Evolutionary conservation across 2,113 vertebrate species (phyloP).

Genomic region (Mellivora capensis): DNA sequence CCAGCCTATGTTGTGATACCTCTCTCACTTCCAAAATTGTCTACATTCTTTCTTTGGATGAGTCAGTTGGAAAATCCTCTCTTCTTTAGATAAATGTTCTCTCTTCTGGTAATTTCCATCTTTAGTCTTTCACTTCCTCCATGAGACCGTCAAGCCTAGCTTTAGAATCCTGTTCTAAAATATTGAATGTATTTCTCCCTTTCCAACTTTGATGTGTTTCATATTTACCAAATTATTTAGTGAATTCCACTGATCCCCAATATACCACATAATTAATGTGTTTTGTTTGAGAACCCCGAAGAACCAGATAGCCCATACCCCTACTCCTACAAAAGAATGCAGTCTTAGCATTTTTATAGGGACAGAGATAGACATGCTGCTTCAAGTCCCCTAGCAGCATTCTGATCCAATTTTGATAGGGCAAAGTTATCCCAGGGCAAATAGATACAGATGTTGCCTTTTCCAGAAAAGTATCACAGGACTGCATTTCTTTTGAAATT

Average conservation of each 20-base stretch:
- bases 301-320: background rate
- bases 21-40: background rate
- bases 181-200: background rate
- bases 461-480: background rate
- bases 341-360: background rate
- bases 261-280: background rate
- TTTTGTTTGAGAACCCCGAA: background rate
- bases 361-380: background rate
- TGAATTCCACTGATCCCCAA: background rate
- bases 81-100: background rate
- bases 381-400: background rate
- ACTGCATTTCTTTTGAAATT: background rate
- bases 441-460: background rate
- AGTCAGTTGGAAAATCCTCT: background rate
- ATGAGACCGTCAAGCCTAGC: background rate
- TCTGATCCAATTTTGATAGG: slow-evolving; percentile 20
- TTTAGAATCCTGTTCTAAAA: background rate
- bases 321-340: background rate
- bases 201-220: background rate
- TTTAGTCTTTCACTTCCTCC: background rate
- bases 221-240: background rate
- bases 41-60: background rate
- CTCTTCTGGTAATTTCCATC: background rate
- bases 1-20: background rate
- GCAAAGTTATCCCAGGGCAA: background rate